Conservation (phyloP, 1,140 invertebrate species). For the Lasaia peninsularis region DNA sequence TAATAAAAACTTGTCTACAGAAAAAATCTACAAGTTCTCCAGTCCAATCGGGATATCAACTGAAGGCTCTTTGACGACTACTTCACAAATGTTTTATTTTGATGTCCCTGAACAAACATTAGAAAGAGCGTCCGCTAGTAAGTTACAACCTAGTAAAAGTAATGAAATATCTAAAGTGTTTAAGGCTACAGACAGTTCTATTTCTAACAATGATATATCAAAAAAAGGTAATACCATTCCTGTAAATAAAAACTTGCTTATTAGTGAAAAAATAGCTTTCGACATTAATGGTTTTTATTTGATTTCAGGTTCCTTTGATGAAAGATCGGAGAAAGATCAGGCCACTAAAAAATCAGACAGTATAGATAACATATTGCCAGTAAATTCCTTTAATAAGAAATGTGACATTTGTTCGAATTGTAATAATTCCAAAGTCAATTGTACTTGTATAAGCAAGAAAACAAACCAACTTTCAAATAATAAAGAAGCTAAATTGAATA, state of each 20-base stretch:
- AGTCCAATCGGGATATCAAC: slow-evolving; percentile 37
- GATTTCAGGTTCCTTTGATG: neutral
- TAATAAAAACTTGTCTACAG: slow-evolving; percentile 2
- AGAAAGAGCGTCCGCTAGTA: slow-evolving; percentile 13
- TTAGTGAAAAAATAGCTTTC: neutral
- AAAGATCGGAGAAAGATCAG: neutral
- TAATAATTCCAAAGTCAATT: slow-evolving; percentile 78
- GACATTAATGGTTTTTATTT: neutral
- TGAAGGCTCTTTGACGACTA: slow-evolving; percentile 20
- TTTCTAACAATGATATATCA: neutral
- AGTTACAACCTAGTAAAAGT: slow-evolving; percentile 7
- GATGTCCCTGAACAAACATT: slow-evolving; percentile 26
- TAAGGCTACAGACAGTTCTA: neutral
- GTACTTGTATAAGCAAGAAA: slow-evolving; percentile 16
- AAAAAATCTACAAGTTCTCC: slow-evolving; percentile 31
- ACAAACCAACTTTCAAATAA: neutral
- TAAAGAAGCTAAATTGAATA: neutral
- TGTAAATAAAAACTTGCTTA: neutral
- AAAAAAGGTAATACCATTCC: neutral
- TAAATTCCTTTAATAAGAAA: slow-evolving; percentile 66
- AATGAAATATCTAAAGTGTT: neutral
- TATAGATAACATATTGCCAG: slow-evolving; percentile 19
- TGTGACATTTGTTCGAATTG: slow-evolving; percentile 80
- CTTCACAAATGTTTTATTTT: slow-evolving; percentile 38
- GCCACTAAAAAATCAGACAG: slow-evolving; percentile 20